Evolutionary conservation across 2,113 vertebrate genomes (phyloP).

Genomic region (Ondatra zibethicus): DNA sequence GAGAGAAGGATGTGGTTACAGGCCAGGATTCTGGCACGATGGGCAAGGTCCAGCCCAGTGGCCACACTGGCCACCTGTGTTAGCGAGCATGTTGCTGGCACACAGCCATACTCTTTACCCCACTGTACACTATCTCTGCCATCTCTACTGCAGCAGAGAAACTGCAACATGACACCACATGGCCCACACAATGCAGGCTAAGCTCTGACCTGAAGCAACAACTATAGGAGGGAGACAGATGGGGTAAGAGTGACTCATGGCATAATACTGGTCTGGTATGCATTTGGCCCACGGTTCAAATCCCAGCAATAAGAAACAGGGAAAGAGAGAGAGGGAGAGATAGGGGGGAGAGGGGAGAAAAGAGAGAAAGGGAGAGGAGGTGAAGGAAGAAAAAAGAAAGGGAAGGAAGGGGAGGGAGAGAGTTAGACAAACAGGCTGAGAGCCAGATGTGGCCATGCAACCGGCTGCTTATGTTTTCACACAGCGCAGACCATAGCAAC

Average conservation of each 20-base stretch:
- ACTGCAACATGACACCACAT: neutral
- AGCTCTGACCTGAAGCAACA: neutral
- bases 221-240: neutral
- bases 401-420: neutral
- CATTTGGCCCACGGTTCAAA: neutral
- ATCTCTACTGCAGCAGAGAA: neutral
- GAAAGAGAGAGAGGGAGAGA: neutral
- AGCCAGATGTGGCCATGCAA: neutral
- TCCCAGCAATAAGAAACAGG: neutral
- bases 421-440: neutral
- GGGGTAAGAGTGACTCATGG: neutral
- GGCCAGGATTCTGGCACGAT: neutral
- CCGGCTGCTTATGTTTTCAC: neutral
- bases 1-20: accelerated
- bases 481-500: neutral
- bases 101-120: neutral
- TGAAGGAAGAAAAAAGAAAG: neutral
- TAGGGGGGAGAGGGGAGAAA: neutral
- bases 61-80: neutral
- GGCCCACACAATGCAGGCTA: neutral
- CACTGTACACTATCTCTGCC: neutral
- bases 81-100: neutral
- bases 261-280: neutral
- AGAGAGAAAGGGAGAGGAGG: neutral
- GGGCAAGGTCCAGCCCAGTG: accelerated